Conservation (phyloP, 1,140 invertebrate genomes). For the Drosophila pachea region DNA sequence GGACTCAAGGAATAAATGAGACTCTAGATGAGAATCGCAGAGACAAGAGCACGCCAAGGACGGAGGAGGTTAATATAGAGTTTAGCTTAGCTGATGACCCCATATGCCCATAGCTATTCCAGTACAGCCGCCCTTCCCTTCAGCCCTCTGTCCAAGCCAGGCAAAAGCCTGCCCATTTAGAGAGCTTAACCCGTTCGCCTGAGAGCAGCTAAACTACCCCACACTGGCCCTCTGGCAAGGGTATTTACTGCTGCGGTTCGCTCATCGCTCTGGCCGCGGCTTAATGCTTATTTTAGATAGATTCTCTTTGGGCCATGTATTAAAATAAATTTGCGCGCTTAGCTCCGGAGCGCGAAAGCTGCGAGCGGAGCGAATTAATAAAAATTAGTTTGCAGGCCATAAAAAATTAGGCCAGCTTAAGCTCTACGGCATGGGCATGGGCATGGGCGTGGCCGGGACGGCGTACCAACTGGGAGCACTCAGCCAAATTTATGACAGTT, state of each 20-base stretch:
- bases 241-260: conserved; percentile 4
- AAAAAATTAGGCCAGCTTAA: conserved; percentile 74
- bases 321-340: conserved; percentile 67
- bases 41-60: no score
- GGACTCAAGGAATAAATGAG: no score
- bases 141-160: no score
- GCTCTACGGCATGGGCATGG: background rate
- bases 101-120: no score
- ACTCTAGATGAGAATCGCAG: no score
- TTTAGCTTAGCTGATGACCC: no score
- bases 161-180: no score
- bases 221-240: no score
- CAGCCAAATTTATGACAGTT: conserved; percentile 72
- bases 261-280: conserved; percentile 9
- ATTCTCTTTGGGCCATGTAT: conserved; percentile 32
- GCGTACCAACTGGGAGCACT: conserved; percentile 35
- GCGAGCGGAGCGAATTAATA: conserved; percentile 60
- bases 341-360: conserved; percentile 27
- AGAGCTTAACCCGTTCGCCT: no score
- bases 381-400: conserved; percentile 73
- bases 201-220: no score
- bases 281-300: conserved; percentile 5
- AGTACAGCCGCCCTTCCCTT: no score
- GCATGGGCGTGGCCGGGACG: background rate
- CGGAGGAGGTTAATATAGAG: no score